Conservation (phyloP, 2,113 vertebrate genomes). For the Strigops habroptila region DNA sequence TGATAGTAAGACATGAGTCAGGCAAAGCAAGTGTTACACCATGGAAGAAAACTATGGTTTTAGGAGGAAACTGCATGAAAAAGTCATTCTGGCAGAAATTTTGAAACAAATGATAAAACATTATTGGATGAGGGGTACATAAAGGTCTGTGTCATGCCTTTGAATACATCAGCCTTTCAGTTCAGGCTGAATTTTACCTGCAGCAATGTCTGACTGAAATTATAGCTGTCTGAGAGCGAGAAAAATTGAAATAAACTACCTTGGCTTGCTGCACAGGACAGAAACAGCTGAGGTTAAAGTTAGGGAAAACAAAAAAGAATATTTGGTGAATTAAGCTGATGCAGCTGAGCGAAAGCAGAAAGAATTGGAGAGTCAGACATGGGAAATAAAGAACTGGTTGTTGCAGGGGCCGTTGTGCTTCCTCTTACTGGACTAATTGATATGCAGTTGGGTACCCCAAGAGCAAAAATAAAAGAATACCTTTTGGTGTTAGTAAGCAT, state of each 20-base stretch:
- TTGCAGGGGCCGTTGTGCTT: conserved; percentile 5
- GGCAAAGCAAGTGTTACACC: neutral
- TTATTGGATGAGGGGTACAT: neutral
- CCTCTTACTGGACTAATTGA: conserved; percentile 12
- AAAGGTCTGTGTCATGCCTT: neutral
- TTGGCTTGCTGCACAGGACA: conserved; percentile 46
- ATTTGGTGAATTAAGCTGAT: neutral
- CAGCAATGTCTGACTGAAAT: neutral
- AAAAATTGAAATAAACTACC: conserved; percentile 1
- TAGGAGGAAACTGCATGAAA: neutral
- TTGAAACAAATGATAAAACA: neutral
- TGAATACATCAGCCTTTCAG: neutral
- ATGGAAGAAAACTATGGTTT: neutral
- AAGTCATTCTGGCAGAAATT: neutral
- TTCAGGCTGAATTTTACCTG: neutral
- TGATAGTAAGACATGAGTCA: neutral
- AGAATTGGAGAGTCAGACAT: neutral
- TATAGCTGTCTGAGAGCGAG: neutral
- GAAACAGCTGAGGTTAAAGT: conserved; percentile 44
- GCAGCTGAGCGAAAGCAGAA: neutral
- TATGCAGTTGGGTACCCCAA: conserved; percentile 36
- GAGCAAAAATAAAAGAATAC: neutral
- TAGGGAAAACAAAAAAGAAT: conserved; percentile 10
- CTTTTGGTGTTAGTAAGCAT: neutral
- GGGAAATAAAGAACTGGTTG: conserved; percentile 10